Conservation (phyloP, 2,797 vertebrate genomes). For the Poliocrania exsul region DNA sequence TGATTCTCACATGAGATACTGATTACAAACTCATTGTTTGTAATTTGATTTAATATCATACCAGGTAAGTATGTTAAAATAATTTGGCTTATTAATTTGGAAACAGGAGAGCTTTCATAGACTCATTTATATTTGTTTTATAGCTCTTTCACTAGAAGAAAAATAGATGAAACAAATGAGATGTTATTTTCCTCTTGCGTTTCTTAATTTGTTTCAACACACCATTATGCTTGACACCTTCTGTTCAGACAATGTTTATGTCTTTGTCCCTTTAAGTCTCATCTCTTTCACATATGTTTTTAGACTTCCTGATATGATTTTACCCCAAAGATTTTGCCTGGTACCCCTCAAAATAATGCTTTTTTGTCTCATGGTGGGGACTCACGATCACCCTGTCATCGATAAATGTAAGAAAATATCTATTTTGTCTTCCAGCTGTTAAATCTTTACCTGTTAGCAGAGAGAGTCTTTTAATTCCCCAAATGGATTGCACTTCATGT, state of each 20-base stretch:
- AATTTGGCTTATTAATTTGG: constrained; percentile 13
- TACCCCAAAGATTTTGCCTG: not conserved
- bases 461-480: not conserved
- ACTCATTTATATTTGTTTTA: constrained; percentile 13
- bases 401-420: not conserved
- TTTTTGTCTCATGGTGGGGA: not conserved
- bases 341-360: not conserved
- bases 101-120: not conserved
- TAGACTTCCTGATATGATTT: not conserved
- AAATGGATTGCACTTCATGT: not conserved
- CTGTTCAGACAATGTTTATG: constrained; percentile 8
- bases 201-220: constrained; percentile 27
- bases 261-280: not conserved
- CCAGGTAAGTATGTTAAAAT: constrained; percentile 18
- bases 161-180: not conserved
- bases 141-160: not conserved
- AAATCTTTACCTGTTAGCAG: not conserved
- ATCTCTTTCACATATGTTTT: not conserved
- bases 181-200: not conserved
- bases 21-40: not conserved
- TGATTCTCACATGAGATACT: not conserved
- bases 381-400: not conserved
- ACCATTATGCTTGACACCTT: not conserved
- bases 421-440: not conserved
- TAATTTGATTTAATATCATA: not conserved